These are phyloP conservation scores for Hippocampus comes DNA, from an alignment of 2,113 vertebrate genomes.

Conservation along the genomic window DNA sequence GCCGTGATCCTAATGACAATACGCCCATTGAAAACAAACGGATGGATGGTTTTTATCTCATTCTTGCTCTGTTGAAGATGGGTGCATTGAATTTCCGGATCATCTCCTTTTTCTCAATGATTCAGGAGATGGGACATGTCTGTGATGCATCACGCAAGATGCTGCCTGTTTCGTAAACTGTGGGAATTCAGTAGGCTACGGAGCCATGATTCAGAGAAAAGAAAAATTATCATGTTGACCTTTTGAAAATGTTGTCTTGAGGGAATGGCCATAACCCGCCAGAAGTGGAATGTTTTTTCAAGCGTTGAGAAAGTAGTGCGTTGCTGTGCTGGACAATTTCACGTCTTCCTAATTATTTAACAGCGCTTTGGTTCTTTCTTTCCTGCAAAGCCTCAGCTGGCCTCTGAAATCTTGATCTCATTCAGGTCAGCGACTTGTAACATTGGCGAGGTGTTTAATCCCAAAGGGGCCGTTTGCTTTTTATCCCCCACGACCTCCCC, in stretches of 20 bases:
- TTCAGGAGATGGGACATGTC: background rate
- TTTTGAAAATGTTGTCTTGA: constrained; percentile 13
- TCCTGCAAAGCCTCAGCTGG: background rate
- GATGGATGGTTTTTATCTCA: too few relatives aligned
- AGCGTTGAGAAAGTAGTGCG: constrained; percentile 2
- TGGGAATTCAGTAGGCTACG: background rate
- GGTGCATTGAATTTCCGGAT: too few relatives aligned
- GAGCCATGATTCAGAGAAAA: background rate
- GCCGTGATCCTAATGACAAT: too few relatives aligned
- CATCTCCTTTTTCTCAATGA: background rate
- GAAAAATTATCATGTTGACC: background rate
- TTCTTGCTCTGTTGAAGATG: too few relatives aligned
- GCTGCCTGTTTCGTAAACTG: background rate
- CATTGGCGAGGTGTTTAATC: constrained; percentile 37
- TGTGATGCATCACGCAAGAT: background rate
- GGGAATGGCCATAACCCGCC: constrained; percentile 9
- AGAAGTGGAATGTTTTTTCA: constrained; percentile 6
- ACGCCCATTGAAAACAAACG: too few relatives aligned
- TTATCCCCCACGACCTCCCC: constrained; percentile 2
- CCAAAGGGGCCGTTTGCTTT: constrained; percentile 32
- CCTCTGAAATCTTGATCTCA: constrained; percentile 18
- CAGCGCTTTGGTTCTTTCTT: constrained; percentile 11
- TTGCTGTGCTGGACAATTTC: background rate
- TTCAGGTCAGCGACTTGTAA: constrained; percentile 28
- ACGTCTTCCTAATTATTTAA: constrained; percentile 9